Conservation (phyloP, 1,140 invertebrate genomes). For the Drosophila aff. region DNA sequence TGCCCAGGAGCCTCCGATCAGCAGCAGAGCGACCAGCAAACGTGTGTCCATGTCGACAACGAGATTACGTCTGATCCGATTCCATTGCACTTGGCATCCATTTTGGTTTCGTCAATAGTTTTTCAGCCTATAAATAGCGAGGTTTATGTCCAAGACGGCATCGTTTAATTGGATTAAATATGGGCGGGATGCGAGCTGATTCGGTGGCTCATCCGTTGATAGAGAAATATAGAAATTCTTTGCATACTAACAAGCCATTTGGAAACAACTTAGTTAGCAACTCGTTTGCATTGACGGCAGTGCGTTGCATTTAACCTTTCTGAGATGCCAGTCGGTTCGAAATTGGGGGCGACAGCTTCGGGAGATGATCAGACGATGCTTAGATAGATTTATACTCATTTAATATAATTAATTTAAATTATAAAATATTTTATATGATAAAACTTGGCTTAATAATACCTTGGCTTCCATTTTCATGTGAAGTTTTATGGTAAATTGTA, state of each 20-base stretch:
- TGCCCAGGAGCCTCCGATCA: slow-evolving; percentile 17
- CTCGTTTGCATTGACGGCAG: slow-evolving; percentile 58
- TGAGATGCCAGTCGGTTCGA: neutral
- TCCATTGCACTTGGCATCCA: slow-evolving; percentile 46
- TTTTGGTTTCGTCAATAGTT: slow-evolving; percentile 56
- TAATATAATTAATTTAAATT: neutral
- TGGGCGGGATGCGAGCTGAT: slow-evolving; percentile 41
- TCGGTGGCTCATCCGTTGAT: slow-evolving; percentile 22
- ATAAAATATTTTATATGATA: too few species aligned
- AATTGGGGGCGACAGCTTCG: slow-evolving; percentile 23
- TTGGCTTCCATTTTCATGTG: neutral
- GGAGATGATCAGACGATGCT: neutral
- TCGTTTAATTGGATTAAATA: slow-evolving; percentile 59
- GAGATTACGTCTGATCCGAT: slow-evolving; percentile 57
- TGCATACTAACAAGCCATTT: slow-evolving; percentile 77
- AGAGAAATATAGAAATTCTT: slow-evolving; percentile 52
- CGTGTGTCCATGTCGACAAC: slow-evolving; percentile 62
- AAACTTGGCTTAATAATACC: neutral
- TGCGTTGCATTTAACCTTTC: slow-evolving; percentile 64
- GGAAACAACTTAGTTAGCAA: slow-evolving; percentile 45
- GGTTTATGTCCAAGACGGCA: slow-evolving; percentile 60
- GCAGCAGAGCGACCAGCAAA: slow-evolving; percentile 27
- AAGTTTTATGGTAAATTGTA: neutral
- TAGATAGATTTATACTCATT: too few species aligned
- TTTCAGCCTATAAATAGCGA: slow-evolving; percentile 45